These are phyloP conservation scores for Muscicapa striata DNA, from an alignment of 2,797 vertebrate genomes.

Conservation along the genomic window DNA sequence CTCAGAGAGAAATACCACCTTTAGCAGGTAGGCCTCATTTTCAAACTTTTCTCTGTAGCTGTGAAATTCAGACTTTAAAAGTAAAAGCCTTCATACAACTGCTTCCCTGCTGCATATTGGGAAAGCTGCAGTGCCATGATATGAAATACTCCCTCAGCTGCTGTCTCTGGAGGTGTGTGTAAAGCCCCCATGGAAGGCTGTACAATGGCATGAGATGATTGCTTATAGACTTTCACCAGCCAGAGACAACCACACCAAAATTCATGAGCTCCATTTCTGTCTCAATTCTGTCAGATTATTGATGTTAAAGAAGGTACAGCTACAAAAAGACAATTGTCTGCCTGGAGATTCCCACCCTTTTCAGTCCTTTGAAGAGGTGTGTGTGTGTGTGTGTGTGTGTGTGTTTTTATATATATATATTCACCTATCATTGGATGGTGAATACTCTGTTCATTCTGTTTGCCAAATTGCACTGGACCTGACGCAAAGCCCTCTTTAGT, in stretches of 20 bases:
- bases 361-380: not conserved
- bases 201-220: not conserved
- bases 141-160: not conserved
- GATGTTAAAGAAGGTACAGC: not conserved
- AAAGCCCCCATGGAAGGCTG: not conserved
- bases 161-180: not conserved
- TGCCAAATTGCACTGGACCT: not conserved
- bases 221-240: not conserved
- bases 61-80: not conserved
- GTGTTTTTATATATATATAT: no score
- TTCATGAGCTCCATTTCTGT: not conserved
- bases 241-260: not conserved
- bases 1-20: not conserved
- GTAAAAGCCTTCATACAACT: not conserved
- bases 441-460: not conserved
- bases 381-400: fast-evolving
- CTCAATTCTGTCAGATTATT: not conserved
- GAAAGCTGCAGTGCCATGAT: not conserved
- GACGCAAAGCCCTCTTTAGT: not conserved
- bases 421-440: not conserved
- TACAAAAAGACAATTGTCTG: not conserved
- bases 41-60: not conserved
- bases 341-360: not conserved
- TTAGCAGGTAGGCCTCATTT: fast-evolving
- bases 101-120: not conserved